Evolutionary conservation across 2,113 vertebrate species (phyloP), one percentile per base, ranked within the genome.

Genomic region (Accipiter virgatus): DNA sequence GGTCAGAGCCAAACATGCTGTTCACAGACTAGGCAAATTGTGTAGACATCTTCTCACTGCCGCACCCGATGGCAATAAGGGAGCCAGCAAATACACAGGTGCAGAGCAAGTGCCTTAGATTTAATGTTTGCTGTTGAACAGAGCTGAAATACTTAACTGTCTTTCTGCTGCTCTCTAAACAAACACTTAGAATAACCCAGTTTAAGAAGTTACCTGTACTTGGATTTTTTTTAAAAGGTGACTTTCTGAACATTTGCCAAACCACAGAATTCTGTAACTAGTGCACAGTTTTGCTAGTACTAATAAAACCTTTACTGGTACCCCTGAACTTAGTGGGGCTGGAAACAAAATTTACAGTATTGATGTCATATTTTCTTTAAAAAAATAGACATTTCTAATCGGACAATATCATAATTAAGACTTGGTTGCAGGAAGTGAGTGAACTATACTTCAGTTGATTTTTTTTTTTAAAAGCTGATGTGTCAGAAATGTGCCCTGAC

Each of bases 401-500:
- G 5, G 62, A 16, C 53, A 43, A 6, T 29, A 14, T 65, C 7
- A 26, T 59, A 45, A 58, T 80, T 45, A 61, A 74, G 73, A 65
- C 31, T 87, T 45, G 26, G 47, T 43, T 86, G 27, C 42, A 61
- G 96, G 91, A 97, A 97, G 32, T 84, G 66, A 91, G 53, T 61
- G 73, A 91, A 91, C 70, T 87, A 80, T 77, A 38, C 20, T 79
- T 27, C 52, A 75, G 53, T 72, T 79, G 68, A 56, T 77, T 81
- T 75, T 40, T 59, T 25, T 88, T 83, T 71, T 72, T 75, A 29
- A 55, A 75, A 89, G 73, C 48, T 91, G 78, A 72, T 80, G 78
- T 95, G 78, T 94, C 93, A 96, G 91, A 82, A 93, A 56, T 61
- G 66, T 65, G 53, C 9, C 1, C 70, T 96, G 92, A 96, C 84